Evolutionary conservation across 2,113 vertebrate species (phyloP).

Genomic region (Saguinus imperator): DNA sequence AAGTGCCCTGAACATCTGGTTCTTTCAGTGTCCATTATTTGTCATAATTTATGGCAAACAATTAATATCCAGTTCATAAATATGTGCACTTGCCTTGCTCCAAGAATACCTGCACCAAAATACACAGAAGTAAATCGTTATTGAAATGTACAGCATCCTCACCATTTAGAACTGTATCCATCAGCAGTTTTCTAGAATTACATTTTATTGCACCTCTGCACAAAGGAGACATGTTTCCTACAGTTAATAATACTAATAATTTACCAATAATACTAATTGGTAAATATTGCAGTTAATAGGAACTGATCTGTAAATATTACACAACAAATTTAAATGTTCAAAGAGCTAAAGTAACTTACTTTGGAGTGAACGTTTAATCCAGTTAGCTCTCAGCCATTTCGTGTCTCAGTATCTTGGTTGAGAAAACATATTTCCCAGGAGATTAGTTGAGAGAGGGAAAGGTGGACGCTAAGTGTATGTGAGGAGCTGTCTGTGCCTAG

Average conservation of each 20-base stretch:
- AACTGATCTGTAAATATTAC: background rate
- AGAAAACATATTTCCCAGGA: background rate
- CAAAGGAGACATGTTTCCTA: background rate
- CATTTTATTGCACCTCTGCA: background rate
- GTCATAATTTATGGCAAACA: slow-evolving; percentile 62
- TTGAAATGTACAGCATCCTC: background rate
- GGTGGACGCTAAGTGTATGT: background rate
- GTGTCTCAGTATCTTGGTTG: background rate
- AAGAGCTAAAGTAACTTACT: background rate
- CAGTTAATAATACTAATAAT: background rate
- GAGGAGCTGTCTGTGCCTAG: no score
- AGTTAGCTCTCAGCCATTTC: background rate
- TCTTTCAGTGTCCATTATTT: slow-evolving; percentile 40
- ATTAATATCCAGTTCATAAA: slow-evolving; percentile 22
- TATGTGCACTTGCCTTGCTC: background rate
- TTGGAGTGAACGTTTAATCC: background rate
- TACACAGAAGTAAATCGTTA: slow-evolving; percentile 44
- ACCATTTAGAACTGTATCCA: slow-evolving; percentile 27
- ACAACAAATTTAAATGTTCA: background rate
- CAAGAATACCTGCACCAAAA: slow-evolving; percentile 60
- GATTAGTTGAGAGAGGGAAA: background rate
- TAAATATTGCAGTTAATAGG: background rate
- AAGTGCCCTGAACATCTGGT: slow-evolving; percentile 43
- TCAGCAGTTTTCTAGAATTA: slow-evolving; percentile 9
- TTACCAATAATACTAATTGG: background rate